phyloP scores from a whole-genome alignment of 2,888 invertebrate genomes.

The Aleiodes leptofemur region DNA sequence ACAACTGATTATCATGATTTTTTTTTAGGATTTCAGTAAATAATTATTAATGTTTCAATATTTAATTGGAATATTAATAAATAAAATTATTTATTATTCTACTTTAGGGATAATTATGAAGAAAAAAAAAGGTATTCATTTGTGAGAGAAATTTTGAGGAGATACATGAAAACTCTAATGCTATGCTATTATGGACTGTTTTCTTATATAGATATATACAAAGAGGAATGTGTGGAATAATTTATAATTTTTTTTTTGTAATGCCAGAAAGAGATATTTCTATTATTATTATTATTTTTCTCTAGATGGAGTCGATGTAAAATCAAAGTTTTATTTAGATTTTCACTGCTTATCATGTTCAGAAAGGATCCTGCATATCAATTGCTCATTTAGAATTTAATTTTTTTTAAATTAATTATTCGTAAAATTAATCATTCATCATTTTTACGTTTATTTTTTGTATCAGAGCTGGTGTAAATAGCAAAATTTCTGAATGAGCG shows the following conservation, averaged over 20 bases:
- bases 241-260: slow-evolving; percentile 25
- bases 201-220: slow-evolving; percentile 9
- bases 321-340: too few relatives aligned
- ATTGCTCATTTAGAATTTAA: slow-evolving; percentile 7
- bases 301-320: not conserved
- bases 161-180: too few relatives aligned
- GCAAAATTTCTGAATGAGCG: slow-evolving; percentile 17
- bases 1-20: too few relatives aligned
- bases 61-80: too few relatives aligned
- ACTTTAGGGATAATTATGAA: too few relatives aligned
- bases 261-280: slow-evolving; percentile 34
- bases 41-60: too few relatives aligned
- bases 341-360: not conserved
- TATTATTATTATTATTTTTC: slow-evolving; percentile 13
- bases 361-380: not conserved
- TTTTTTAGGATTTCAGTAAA: too few relatives aligned
- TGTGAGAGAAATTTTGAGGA: too few relatives aligned
- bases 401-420: too few relatives aligned
- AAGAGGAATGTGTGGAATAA: slow-evolving; percentile 18
- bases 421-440: too few relatives aligned
- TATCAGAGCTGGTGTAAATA: not conserved
- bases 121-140: too few relatives aligned
- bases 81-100: too few relatives aligned
- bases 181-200: slow-evolving; percentile 8
- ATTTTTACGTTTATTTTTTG: not conserved